A percentile compares a stretch with the other conserved stretches of the same genome.
phyloP scores from a whole-genome alignment of 2,113 vertebrate genomes.

The Morone saxatilis region DNA sequence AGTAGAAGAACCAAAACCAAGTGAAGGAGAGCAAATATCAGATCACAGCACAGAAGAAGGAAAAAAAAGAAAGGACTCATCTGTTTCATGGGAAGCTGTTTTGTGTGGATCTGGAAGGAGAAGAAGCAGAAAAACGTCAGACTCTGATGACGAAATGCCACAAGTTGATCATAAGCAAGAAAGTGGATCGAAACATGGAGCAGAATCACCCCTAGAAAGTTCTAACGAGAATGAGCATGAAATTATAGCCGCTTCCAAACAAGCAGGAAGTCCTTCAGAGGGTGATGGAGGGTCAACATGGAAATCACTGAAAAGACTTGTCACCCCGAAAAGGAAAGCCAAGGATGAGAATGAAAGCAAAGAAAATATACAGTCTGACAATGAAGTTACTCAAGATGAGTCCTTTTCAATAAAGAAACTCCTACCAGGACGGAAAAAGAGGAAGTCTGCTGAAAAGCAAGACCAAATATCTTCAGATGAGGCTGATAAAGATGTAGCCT shows the following conservation, averaged over 20 bases:
- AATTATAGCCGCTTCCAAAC: constrained; percentile 84
- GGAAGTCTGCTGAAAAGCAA: constrained; percentile 84
- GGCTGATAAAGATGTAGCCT: constrained; percentile 73
- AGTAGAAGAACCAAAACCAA: constrained; percentile 84
- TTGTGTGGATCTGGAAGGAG: constrained; percentile 93
- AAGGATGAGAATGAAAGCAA: constrained; percentile 88
- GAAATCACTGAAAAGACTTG: constrained; percentile 93
- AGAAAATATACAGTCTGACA: constrained; percentile 85
- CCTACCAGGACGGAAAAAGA: constrained; percentile 90
- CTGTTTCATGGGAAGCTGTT: constrained; percentile 94
- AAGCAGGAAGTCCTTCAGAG: constrained; percentile 86
- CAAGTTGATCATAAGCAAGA: constrained; percentile 79
- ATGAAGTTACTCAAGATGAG: constrained; percentile 88
- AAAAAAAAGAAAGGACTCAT: constrained; percentile 90
- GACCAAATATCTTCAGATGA: constrained; percentile 83
- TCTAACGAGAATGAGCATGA: constrained; percentile 88
- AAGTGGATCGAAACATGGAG: constrained; percentile 68
- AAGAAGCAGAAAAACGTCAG: constrained; percentile 88
- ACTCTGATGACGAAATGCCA: constrained; percentile 87
- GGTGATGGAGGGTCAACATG: constrained; percentile 91
- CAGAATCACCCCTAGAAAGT: constrained; percentile 70
- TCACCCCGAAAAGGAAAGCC: constrained; percentile 90
- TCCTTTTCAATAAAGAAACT: constrained; percentile 92
- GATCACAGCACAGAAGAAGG: constrained; percentile 87
- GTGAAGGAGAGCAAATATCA: constrained; percentile 81